Conservation (phyloP, 2,113 vertebrate genomes). For the Etheostoma spectabile region DNA sequence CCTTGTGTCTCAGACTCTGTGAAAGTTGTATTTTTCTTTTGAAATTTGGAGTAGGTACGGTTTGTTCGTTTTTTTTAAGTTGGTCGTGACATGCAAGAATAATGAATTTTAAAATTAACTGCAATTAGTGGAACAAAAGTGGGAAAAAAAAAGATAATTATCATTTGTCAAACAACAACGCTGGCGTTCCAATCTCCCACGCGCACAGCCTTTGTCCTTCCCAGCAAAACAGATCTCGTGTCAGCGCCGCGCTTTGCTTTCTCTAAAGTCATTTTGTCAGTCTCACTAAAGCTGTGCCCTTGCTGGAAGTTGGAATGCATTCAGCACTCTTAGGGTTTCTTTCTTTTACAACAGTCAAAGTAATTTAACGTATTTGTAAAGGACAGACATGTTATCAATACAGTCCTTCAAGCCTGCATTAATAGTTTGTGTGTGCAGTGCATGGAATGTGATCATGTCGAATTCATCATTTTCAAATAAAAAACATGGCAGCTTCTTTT, state of each 20-base stretch:
- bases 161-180: slow-evolving; percentile 77
- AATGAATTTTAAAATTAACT: slow-evolving; percentile 72
- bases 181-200: slow-evolving; percentile 71
- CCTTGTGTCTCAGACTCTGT: slow-evolving; percentile 20
- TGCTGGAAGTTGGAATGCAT: slow-evolving; percentile 56
- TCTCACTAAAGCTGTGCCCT: slow-evolving; percentile 66
- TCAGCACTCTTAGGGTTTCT: slow-evolving; percentile 31
- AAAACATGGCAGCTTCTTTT: background rate
- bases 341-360: slow-evolving; percentile 34
- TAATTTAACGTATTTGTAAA: slow-evolving; percentile 38
- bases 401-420: slow-evolving; percentile 9
- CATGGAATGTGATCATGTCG: background rate
- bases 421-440: background rate
- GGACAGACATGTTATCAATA: slow-evolving; percentile 58
- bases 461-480: slow-evolving; percentile 34
- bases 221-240: slow-evolving; percentile 62
- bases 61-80: slow-evolving; percentile 47
- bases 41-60: slow-evolving; percentile 19
- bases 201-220: slow-evolving; percentile 66
- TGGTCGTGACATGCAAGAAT: slow-evolving; percentile 61
- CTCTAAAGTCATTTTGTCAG: slow-evolving; percentile 68
- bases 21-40: slow-evolving; percentile 35
- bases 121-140: slow-evolving; percentile 77
- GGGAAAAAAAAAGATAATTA: slow-evolving; percentile 66
- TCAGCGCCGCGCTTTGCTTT: slow-evolving; percentile 45